These are phyloP conservation scores for Drosophila triauraria DNA, from an alignment of 1,140 invertebrate species.

Conservation along the genomic window DNA sequence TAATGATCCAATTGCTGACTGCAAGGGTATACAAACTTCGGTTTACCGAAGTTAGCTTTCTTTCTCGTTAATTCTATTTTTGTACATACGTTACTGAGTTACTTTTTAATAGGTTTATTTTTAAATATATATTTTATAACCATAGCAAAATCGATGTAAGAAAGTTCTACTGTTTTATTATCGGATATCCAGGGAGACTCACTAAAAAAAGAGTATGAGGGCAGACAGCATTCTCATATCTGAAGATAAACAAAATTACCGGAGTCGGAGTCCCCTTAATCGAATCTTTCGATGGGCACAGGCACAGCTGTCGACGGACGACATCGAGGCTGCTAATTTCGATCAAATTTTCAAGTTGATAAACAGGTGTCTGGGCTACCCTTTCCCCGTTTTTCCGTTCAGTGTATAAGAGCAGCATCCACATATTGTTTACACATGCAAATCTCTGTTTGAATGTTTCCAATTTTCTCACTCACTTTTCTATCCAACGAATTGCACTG, in stretches of 20 bases:
- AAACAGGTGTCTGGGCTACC: constrained; percentile 50
- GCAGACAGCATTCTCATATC: constrained; percentile 25
- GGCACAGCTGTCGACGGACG: constrained; percentile 21
- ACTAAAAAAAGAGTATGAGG: neutral
- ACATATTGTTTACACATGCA: neutral
- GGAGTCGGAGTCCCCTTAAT: constrained; percentile 18
- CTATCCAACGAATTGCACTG: constrained; percentile 21
- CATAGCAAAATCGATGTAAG: neutral
- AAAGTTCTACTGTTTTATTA: constrained; percentile 2
- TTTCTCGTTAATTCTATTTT: no score
- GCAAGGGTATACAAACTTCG: no score
- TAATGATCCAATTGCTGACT: no score
- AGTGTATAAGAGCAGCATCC: neutral
- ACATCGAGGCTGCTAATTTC: constrained; percentile 28
- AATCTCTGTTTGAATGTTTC: neutral
- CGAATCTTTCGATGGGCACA: constrained; percentile 21
- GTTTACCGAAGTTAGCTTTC: no score
- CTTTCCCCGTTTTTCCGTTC: neutral
- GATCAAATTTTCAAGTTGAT: constrained; percentile 43
- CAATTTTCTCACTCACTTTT: constrained; percentile 36
- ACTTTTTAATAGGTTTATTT: neutral
- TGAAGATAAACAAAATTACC: constrained; percentile 22
- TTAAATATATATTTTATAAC: no score
- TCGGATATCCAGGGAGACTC: neutral
- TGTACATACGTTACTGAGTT: no score